phyloP scores from a whole-genome alignment of 2,113 vertebrate species.

The Propithecus coquereli region DNA sequence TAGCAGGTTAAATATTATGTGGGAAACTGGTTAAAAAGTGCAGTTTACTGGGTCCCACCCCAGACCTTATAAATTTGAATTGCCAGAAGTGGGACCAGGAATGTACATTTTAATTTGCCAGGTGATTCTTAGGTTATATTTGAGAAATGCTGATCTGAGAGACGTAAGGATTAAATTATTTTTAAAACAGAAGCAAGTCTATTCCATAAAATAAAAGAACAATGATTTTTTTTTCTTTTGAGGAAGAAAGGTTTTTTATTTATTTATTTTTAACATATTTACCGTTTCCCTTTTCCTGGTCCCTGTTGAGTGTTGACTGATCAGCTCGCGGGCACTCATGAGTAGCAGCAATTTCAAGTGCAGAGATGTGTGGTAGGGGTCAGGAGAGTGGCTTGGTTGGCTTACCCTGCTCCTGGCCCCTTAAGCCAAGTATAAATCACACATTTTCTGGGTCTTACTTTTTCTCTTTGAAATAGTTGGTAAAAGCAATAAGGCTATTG shows the following conservation, averaged over 20 bases:
- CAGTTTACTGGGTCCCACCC: neutral
- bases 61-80: neutral
- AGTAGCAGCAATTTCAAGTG: neutral
- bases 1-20: neutral
- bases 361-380: neutral
- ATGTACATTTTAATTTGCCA: neutral
- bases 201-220: neutral
- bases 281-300: neutral
- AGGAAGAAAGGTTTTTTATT: neutral
- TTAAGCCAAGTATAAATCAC: neutral
- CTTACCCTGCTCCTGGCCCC: neutral
- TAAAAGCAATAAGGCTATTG: neutral
- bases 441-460: constrained; percentile 5
- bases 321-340: neutral
- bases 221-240: neutral
- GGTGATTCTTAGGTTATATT: neutral
- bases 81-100: neutral
- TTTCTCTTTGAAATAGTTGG: constrained; percentile 26
- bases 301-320: neutral
- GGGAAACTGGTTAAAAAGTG: neutral
- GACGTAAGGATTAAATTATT: neutral
- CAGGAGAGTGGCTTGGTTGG: neutral
- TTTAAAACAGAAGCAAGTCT: constrained; percentile 1
- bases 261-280: neutral
- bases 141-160: neutral